Evolutionary conservation across 2,113 vertebrate genomes (phyloP).

Genomic region (Scolopax mira): DNA sequence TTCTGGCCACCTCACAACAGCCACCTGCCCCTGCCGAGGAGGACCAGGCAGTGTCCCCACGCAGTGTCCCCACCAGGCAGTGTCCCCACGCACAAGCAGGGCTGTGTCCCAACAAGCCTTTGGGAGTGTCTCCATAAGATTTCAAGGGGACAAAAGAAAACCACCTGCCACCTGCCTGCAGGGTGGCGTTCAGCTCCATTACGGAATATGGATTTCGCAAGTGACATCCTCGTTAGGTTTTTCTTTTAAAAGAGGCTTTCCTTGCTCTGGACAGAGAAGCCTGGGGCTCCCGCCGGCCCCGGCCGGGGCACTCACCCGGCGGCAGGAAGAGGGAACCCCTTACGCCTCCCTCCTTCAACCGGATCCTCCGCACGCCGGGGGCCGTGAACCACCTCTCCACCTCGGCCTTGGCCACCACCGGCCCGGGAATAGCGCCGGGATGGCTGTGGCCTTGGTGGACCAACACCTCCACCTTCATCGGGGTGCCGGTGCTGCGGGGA

Average conservation of each 20-base stretch:
- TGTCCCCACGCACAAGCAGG: fast-evolving
- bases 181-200: fast-evolving
- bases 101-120: background rate
- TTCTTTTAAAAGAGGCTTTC: background rate
- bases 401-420: slow-evolving; percentile 36
- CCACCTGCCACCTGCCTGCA: background rate
- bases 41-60: fast-evolving
- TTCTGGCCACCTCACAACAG: background rate
- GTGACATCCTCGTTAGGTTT: fast-evolving
- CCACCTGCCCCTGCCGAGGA: background rate
- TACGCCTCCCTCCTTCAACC: slow-evolving; percentile 54
- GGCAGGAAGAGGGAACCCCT: slow-evolving; percentile 67
- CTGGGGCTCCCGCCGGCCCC: background rate
- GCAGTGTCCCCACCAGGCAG: background rate
- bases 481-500: slow-evolving; percentile 5
- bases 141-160: background rate
- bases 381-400: slow-evolving; percentile 50
- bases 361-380: slow-evolving; percentile 51
- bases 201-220: fast-evolving
- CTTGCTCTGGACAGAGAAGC: background rate
- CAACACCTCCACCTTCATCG: slow-evolving; percentile 57
- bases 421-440: background rate
- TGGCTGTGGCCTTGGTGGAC: slow-evolving; percentile 44
- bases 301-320: slow-evolving; percentile 40
- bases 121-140: fast-evolving